A percentile compares a stretch with the other conserved stretches of the same genome.
phyloP scores from a whole-genome alignment of 2,113 vertebrate species.

The Nyctereutes procyonoides region DNA sequence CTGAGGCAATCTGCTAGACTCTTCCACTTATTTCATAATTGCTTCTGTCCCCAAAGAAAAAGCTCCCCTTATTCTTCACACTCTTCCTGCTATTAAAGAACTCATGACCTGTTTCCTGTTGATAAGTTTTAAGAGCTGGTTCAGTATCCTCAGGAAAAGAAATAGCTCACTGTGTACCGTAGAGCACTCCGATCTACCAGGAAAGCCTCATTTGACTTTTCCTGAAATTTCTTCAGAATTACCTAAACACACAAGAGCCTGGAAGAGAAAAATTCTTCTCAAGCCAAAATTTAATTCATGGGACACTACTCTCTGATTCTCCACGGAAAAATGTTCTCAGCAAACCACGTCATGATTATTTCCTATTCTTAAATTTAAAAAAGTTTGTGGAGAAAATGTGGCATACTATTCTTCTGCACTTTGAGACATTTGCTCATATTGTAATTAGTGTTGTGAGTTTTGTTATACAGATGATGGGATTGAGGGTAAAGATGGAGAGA shows the following conservation, averaged over 20 bases:
- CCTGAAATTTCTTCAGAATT: conserved; percentile 31
- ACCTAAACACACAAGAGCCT: neutral
- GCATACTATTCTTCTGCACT: neutral
- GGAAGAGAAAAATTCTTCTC: neutral
- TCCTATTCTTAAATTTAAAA: neutral
- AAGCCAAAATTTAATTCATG: neutral
- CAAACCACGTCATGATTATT: neutral
- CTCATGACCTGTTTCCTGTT: conserved; percentile 78
- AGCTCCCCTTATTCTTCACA: neutral
- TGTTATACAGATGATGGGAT: neutral
- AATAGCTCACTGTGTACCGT: conserved; percentile 58
- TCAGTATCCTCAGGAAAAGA: conserved; percentile 77
- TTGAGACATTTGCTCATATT: neutral
- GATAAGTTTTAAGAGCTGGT: conserved; percentile 71
- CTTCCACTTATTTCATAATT: neutral
- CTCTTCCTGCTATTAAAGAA: conserved; percentile 72
- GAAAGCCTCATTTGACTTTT: conserved; percentile 40
- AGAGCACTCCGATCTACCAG: conserved; percentile 36
- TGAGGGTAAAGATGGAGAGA: neutral
- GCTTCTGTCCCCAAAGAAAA: conserved; percentile 30
- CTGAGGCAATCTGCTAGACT: neutral
- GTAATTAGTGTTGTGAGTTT: neutral
- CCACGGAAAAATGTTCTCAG: neutral
- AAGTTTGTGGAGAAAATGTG: neutral
- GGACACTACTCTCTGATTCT: neutral